These are phyloP conservation scores for Rutilus rutilus DNA, from an alignment of 2,113 vertebrate species.

Conservation along the genomic window DNA sequence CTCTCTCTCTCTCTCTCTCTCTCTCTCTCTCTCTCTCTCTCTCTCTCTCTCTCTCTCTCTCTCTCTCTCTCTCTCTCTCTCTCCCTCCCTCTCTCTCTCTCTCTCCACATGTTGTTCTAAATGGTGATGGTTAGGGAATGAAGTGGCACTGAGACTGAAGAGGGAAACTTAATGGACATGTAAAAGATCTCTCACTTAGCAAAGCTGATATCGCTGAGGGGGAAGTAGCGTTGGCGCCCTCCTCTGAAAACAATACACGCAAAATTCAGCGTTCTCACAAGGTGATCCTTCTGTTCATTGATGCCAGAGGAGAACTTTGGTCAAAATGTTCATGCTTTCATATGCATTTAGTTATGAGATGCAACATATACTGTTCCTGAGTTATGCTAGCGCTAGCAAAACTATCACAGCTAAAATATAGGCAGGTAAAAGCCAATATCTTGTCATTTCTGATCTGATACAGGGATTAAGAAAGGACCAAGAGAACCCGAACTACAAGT, in stretches of 20 bases:
- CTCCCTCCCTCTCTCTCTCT: constrained; percentile 13
- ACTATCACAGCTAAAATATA: neutral
- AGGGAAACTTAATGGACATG: constrained; percentile 50
- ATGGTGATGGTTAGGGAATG: constrained; percentile 36
- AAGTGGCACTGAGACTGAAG: constrained; percentile 37
- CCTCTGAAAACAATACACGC: constrained; percentile 60
- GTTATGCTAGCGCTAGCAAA: too few species aligned
- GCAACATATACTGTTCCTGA: neutral
- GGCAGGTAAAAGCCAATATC: neutral
- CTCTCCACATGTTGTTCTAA: neutral
- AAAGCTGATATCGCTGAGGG: constrained; percentile 55
- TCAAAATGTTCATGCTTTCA: neutral
- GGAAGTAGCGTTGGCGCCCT: constrained; percentile 46
- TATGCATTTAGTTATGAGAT: neutral
- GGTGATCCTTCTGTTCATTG: neutral
- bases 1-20: constrained; percentile 10
- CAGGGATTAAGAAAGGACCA: too few species aligned
- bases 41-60: constrained; percentile 24
- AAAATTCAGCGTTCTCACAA: constrained; percentile 47
- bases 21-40: constrained; percentile 16
- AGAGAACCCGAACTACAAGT: too few species aligned
- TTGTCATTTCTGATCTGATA: neutral
- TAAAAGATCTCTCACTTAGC: constrained; percentile 58
- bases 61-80: constrained; percentile 18
- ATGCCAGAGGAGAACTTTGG: constrained; percentile 45